A percentile compares a stretch with the other conserved stretches of the same genome.
Conservation (phyloP, 2,888 invertebrate genomes). For the Neuroscelio doddi region DNA sequence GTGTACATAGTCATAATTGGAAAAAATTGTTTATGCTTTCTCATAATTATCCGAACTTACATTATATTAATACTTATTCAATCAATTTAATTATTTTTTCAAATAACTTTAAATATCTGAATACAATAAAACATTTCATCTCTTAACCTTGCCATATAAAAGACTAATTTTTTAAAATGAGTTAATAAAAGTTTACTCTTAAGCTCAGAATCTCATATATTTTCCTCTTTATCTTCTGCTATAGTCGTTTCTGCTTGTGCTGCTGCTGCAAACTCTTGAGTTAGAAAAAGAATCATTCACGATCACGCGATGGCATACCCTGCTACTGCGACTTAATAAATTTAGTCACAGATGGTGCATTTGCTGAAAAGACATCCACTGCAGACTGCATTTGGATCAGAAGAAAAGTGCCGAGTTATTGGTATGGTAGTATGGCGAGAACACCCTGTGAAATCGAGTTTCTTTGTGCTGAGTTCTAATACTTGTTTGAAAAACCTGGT, state of each 20-base stretch:
- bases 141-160: not conserved
- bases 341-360: slow-evolving; percentile 23
- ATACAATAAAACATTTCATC: no score
- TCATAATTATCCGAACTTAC: no score
- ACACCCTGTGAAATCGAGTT: slow-evolving; percentile 2
- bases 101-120: no score
- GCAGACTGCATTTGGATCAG: slow-evolving; percentile 15
- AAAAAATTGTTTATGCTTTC: no score
- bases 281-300: slow-evolving; percentile 19
- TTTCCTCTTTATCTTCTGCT: slow-evolving; percentile 6
- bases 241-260: not conserved
- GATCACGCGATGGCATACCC: slow-evolving; percentile 10
- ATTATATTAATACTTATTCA: no score
- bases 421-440: not conserved
- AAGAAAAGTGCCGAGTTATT: slow-evolving; percentile 35
- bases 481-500: no score
- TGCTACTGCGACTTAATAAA: slow-evolving; percentile 23
- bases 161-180: not conserved
- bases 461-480: no score
- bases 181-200: not conserved
- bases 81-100: no score
- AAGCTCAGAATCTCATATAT: slow-evolving; percentile 3
- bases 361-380: slow-evolving; percentile 21
- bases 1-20: no score
- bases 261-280: not conserved